phyloP scores from a whole-genome alignment of 1,140 invertebrate genomes.

The Drosophila burlai region DNA sequence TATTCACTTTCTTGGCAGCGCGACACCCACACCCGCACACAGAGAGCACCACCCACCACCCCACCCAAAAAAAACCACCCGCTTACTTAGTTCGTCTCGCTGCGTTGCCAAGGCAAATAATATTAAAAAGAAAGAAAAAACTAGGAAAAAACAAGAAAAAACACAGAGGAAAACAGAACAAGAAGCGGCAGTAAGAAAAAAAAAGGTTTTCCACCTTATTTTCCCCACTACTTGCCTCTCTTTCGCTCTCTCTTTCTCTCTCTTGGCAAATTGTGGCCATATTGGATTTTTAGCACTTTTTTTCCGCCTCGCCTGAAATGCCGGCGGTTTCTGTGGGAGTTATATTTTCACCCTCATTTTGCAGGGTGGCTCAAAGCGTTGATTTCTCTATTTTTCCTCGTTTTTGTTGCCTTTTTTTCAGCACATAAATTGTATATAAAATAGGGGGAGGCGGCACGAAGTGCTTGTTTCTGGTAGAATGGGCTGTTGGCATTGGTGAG shows the following conservation, averaged over 20 bases:
- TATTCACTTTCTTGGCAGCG: conserved; percentile 45
- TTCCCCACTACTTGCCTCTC: conserved; percentile 16
- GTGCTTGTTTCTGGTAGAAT: conserved; percentile 17
- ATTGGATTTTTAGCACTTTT: conserved; percentile 81
- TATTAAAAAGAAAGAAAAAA: conserved; percentile 35
- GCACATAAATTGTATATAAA: conserved; percentile 64
- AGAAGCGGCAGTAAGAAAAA: conserved; percentile 22
- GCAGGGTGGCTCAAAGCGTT: conserved; percentile 56
- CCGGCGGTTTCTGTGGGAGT: conserved; percentile 76
- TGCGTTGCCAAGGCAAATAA: conserved; percentile 73
- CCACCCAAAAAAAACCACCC: conserved; percentile 20
- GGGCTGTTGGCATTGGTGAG: conserved; percentile 63
- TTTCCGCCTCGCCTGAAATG: conserved; percentile 60
- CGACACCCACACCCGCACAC: conserved; percentile 44
- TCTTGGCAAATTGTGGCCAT: conserved; percentile 78
- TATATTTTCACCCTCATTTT: conserved; percentile 67
- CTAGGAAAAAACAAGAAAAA: conserved; percentile 1
- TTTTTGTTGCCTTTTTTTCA: conserved; percentile 25
- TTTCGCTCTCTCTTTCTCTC: background rate
- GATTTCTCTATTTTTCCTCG: conserved; percentile 49
- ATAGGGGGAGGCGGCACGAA: conserved; percentile 17
- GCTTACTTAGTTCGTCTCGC: conserved; percentile 55
- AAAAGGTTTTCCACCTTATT: conserved; percentile 31
- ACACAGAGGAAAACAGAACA: conserved; percentile 13
- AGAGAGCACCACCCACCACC: background rate